A percentile compares a stretch with the other conserved stretches of the same genome.
Conservation (phyloP, 2,888 invertebrate species). For the Aethes cnicana region DNA sequence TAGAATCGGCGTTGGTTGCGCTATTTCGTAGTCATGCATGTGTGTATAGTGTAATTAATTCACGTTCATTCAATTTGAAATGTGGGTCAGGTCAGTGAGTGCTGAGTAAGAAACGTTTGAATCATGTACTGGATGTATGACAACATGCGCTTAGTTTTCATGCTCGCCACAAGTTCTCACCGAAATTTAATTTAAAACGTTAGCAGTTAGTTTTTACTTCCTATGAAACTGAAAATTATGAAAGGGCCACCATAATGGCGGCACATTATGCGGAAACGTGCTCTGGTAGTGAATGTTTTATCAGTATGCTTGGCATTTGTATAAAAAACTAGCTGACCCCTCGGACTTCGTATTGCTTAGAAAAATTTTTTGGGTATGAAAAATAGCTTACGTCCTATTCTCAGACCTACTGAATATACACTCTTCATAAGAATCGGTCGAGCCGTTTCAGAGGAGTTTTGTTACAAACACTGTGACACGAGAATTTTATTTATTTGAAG, state of each 20-base stretch:
- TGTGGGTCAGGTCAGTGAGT: constrained; percentile 3
- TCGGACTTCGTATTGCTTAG: too few relatives aligned
- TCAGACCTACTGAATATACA: too few relatives aligned
- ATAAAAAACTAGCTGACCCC: constrained; percentile 9
- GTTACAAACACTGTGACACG: too few relatives aligned
- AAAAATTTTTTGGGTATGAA: too few relatives aligned
- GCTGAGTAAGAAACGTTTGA: constrained; percentile 2
- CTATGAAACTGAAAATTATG: constrained; percentile 22
- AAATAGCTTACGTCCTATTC: too few relatives aligned
- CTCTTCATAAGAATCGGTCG: too few relatives aligned
- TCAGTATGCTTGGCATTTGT: constrained; percentile 18
- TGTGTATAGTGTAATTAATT: constrained; percentile 38
- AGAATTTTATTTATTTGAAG: too few relatives aligned
- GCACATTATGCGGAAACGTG: constrained; percentile 28
- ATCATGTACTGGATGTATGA: not conserved
- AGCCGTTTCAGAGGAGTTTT: too few relatives aligned
- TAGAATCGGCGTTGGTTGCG: constrained; percentile 18
- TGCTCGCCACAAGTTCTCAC: too few relatives aligned
- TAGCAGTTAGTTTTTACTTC: constrained; percentile 22
- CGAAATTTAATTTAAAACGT: not conserved
- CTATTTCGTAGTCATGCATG: constrained; percentile 28
- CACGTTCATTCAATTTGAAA: constrained; percentile 6
- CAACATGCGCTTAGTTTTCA: too few relatives aligned
- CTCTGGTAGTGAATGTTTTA: constrained; percentile 24
- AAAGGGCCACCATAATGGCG: constrained; percentile 27